Conservation (phyloP, 2,797 vertebrate genomes). For the Enoplosus armatus region DNA sequence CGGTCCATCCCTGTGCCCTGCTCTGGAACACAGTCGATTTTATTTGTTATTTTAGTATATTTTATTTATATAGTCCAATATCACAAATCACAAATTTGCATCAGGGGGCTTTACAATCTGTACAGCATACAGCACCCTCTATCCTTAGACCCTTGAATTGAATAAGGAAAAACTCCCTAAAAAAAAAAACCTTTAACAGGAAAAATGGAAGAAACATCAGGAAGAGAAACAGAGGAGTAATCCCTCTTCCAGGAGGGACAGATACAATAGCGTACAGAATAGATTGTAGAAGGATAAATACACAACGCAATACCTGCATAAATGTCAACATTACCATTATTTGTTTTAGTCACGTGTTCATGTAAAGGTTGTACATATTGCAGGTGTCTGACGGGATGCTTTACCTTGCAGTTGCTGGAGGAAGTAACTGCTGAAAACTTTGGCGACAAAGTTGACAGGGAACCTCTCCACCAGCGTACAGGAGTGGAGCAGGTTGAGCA, state of each 20-base stretch:
- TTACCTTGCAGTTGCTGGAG: slow-evolving; percentile 93
- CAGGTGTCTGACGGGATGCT: background rate
- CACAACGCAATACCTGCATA: background rate
- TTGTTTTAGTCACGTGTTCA: background rate
- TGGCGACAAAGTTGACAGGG: slow-evolving; percentile 93
- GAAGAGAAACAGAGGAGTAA: background rate
- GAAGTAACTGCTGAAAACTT: slow-evolving; percentile 92
- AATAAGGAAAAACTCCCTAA: background rate
- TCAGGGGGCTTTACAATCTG: background rate
- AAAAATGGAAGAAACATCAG: background rate
- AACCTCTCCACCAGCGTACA: slow-evolving; percentile 90
- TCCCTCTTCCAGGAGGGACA: no score
- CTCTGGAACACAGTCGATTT: slow-evolving; percentile 78
- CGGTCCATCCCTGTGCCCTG: slow-evolving; percentile 81
- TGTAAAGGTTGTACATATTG: background rate
- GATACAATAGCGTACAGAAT: no score
- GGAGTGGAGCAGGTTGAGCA: slow-evolving; percentile 90
- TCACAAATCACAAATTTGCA: background rate
- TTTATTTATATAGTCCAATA: background rate
- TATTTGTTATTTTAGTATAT: background rate
- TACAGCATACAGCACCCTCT: no score
- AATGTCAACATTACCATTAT: accelerated
- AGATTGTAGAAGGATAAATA: background rate
- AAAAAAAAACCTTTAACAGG: background rate
- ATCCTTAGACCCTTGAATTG: no score